Conservation (phyloP, 2,888 invertebrate species). For the Xestia sexstrigata region DNA sequence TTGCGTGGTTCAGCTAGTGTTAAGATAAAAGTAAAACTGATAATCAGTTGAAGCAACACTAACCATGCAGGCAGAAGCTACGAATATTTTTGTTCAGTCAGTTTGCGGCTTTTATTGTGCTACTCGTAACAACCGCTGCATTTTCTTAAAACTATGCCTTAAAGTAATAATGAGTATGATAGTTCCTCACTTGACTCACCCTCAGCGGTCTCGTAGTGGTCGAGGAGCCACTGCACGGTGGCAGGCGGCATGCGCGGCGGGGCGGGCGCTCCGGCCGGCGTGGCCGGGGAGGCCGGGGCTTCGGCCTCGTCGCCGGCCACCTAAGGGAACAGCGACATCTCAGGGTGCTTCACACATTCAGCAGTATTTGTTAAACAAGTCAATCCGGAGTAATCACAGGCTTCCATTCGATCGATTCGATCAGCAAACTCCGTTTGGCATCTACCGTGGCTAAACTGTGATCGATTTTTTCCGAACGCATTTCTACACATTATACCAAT, state of each 20-base stretch:
- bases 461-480: no score
- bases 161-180: constrained; percentile 35
- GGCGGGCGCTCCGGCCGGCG: constrained; percentile 81
- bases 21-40: neutral
- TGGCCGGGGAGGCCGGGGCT: constrained; percentile 87
- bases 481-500: no score
- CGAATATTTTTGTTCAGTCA: neutral
- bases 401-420: neutral
- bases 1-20: neutral
- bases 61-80: neutral
- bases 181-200: constrained; percentile 72
- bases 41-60: neutral
- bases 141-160: constrained; percentile 16
- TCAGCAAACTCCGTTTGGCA: neutral
- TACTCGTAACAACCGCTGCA: neutral
- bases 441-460: neutral
- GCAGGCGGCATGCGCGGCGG: constrained; percentile 91
- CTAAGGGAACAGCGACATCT: constrained; percentile 38
- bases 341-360: neutral
- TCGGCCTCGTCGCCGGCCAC: constrained; percentile 91
- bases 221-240: constrained; percentile 98
- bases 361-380: neutral
- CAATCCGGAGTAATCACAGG: neutral
- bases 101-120: neutral
- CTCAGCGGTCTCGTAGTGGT: constrained; percentile 99